A percentile compares a stretch with the other conserved stretches of the same genome.
Evolutionary conservation across 1,140 invertebrate species (phyloP).

Genomic region (Heliconius melpomene): DNA sequence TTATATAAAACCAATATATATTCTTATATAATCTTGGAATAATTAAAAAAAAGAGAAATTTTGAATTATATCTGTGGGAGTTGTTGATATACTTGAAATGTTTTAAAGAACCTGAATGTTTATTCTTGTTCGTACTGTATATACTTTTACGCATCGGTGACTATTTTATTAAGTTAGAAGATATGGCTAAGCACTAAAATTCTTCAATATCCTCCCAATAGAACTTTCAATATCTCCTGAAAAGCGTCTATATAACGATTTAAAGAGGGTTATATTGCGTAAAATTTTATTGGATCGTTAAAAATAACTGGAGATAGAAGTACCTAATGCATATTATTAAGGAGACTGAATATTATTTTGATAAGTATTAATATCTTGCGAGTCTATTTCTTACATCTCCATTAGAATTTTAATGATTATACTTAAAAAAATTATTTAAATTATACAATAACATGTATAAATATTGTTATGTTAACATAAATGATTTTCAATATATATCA

Average conservation of each 20-base stretch:
- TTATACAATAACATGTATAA: background rate
- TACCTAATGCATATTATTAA: too few relatives aligned
- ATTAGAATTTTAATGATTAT: background rate
- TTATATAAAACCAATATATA: too few relatives aligned
- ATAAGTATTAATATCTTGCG: background rate
- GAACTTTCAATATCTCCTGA: background rate
- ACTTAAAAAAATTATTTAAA: background rate
- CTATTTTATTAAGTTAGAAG: background rate
- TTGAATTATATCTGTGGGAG: too few relatives aligned
- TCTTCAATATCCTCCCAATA: conserved; percentile 1
- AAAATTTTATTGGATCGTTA: conserved; percentile 5
- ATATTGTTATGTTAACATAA: background rate
- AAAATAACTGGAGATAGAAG: too few relatives aligned
- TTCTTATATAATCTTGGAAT: too few relatives aligned
- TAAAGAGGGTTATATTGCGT: background rate
- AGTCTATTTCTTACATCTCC: background rate
- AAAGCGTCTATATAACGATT: conserved; percentile 2
- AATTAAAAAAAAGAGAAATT: too few relatives aligned
- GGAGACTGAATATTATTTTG: background rate
- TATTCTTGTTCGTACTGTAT: too few relatives aligned
- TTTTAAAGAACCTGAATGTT: too few relatives aligned
- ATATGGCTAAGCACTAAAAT: background rate
- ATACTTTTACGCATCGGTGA: background rate
- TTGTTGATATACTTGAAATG: too few relatives aligned
- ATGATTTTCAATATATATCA: background rate